Conservation (phyloP, 1,140 invertebrate genomes). For the Penaeus vannamei region DNA sequence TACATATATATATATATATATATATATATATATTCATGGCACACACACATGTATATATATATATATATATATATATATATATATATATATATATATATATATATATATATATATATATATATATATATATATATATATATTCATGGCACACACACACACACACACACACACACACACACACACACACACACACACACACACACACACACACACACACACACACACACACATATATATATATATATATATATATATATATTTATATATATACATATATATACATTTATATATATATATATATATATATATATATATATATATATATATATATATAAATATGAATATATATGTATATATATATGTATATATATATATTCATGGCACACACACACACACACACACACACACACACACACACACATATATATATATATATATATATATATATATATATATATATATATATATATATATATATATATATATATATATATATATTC, state of each 20-base stretch:
- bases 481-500: slow-evolving; percentile 2
- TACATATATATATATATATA: neutral
- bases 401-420: no score
- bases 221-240: neutral
- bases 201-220: neutral
- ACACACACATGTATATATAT: slow-evolving; percentile 4
- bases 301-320: slow-evolving; percentile 20
- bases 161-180: neutral
- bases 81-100: slow-evolving; percentile 16
- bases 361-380: no score
- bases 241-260: slow-evolving; percentile 22
- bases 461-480: slow-evolving; percentile 2
- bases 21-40: neutral
- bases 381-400: no score
- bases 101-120: slow-evolving; percentile 22
- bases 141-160: neutral
- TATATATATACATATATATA: slow-evolving; percentile 16
- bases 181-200: neutral
- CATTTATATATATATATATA: slow-evolving; percentile 24
- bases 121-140: neutral
- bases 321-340: no score
- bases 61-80: slow-evolving; percentile 22
- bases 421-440: no score
- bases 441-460: neutral
- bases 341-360: no score